phyloP scores from a whole-genome alignment of 2,888 invertebrate species.

The Liposcelis brunnea region DNA sequence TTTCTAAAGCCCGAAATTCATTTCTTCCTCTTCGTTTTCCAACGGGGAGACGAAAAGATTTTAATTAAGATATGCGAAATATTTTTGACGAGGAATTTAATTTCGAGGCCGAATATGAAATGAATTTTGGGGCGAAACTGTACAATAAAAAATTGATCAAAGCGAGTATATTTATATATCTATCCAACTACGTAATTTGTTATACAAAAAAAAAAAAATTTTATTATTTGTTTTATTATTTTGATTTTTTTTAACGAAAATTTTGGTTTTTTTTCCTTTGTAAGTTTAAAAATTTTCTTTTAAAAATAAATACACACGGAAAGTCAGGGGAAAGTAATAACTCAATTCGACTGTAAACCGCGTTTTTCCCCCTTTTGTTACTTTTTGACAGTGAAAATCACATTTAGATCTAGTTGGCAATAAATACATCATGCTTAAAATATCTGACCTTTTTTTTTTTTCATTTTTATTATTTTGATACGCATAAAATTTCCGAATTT shows the following conservation, averaged over 20 bases:
- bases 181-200: too few relatives aligned
- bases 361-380: too few relatives aligned
- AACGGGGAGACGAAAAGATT: constrained; percentile 9
- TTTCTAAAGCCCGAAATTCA: too few relatives aligned
- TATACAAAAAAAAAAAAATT: too few relatives aligned
- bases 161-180: too few relatives aligned
- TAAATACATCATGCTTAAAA: constrained; percentile 13
- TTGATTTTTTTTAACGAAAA: background rate
- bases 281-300: background rate
- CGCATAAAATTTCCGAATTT: too few relatives aligned
- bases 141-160: too few relatives aligned
- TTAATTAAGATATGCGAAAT: too few relatives aligned
- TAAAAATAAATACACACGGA: background rate
- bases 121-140: too few relatives aligned
- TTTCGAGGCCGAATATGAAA: too few relatives aligned
- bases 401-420: background rate
- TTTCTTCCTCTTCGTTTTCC: background rate
- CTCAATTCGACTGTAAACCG: background rate
- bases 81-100: too few relatives aligned
- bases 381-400: too few relatives aligned
- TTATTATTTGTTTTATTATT: background rate
- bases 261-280: background rate
- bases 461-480: constrained; percentile 14
- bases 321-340: constrained; percentile 3
- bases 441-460: constrained; percentile 12